Base-by-base conservation (phyloP, 2,888 invertebrate species). In the Melanotus villosus region DNA sequence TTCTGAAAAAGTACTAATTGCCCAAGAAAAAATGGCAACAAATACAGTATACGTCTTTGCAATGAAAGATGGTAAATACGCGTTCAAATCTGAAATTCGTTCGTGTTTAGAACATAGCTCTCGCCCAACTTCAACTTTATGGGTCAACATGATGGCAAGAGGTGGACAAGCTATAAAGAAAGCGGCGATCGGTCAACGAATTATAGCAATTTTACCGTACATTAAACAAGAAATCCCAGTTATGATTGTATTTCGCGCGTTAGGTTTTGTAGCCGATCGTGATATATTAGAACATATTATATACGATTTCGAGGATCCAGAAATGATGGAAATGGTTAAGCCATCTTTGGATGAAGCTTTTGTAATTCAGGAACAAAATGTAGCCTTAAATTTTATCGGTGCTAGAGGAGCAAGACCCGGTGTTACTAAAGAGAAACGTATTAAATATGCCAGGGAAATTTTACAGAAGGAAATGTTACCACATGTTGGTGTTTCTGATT, bases 321-420 rank as follows among this genome's bases (percentile, higher is more conserved):
- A 99, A 88, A 99, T 99, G 98, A 99, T 99, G 99, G 99, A 99
- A 90, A 99, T 99, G 98, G 98, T 87, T 0, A 99, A 99, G 84
- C 99, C 99, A 0, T 99, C 99, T 0, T 86, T 99, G 65, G 99
- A 99, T 86, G 99, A 99, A 87, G 99, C 99, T 43, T 99, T 99
- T 85, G 99, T 99, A 0, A 97, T 99, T 76, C 99, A 99, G 86
- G 99, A 99, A 83, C 99, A 99, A 84, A 98, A 95, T 87, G 98
- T 99, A 2, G 99, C 99, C 0, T 87, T 99, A 14, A 99, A 98
- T 86, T 99, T 99, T 80, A 99, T 99, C 80, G 99, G 99, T 74
- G 92, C 98, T 7, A 91, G 99, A 84, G 99, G 99, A 76, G 98
- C 98, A 21, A 89, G 95, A 57, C 98, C 99, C 6, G 99, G 99